Percentiles rank a stretch among this genome's conserved stretches.
phyloP scores from a whole-genome alignment of 2,888 invertebrate genomes.

The Lysandra bellargus region DNA sequence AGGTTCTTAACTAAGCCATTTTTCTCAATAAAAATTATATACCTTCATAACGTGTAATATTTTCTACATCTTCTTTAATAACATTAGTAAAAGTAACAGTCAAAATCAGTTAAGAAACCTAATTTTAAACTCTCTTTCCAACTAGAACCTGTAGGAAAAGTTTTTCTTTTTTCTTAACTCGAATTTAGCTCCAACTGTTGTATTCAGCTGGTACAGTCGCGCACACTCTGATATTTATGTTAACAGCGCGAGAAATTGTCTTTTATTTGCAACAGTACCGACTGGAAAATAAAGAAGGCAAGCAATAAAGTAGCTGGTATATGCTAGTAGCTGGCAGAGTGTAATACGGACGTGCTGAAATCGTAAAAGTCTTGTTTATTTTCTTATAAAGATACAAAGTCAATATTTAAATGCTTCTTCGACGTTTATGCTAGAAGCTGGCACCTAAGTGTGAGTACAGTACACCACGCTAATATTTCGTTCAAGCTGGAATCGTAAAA shows the following conservation, averaged over 20 bases:
- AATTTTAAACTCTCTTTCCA: no score
- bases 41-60: no score
- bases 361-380: background rate
- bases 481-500: no score
- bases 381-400: background rate
- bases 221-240: background rate
- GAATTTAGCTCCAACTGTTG: background rate
- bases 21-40: no score
- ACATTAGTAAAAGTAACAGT: no score
- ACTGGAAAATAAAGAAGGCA: background rate
- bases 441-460: no score
- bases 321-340: background rate
- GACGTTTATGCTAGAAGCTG: background rate
- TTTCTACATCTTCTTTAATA: no score
- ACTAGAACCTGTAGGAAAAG: background rate
- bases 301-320: background rate
- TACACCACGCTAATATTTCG: no score
- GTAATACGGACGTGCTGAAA: background rate
- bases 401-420: background rate
- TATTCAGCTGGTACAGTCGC: background rate
- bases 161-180: background rate
- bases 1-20: no score
- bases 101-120: no score
- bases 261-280: constrained; percentile 3
- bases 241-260: background rate